A percentile compares a stretch with the other conserved stretches of the same genome.
Conservation (phyloP, 1,140 invertebrate genomes). For the Matsumurasca onukii region DNA sequence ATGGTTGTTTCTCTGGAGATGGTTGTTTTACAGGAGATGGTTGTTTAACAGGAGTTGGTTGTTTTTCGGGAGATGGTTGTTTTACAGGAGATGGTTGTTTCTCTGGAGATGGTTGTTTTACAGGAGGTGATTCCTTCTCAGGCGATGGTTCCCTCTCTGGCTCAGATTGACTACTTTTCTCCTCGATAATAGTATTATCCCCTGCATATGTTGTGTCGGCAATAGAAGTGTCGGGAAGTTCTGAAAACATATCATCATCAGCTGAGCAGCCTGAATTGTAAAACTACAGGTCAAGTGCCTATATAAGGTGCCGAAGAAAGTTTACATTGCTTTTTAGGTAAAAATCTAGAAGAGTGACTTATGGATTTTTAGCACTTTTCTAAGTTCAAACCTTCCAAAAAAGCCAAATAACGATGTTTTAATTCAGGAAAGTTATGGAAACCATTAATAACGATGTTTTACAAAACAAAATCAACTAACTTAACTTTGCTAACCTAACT, state of each 20-base stretch:
- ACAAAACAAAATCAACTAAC: too few relatives aligned
- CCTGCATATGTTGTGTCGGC: not conserved
- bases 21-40: not conserved
- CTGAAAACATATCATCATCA: too few relatives aligned
- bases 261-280: too few relatives aligned
- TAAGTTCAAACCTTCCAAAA: too few relatives aligned
- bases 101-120: not conserved
- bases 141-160: not conserved
- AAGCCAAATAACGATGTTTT: too few relatives aligned
- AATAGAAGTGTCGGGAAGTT: constrained; percentile 11
- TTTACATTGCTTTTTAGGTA: not conserved
- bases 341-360: too few relatives aligned
- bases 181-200: constrained; percentile 1
- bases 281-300: not conserved
- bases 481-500: too few relatives aligned
- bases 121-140: constrained; percentile 18
- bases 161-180: constrained; percentile 20
- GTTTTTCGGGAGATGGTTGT: not conserved
- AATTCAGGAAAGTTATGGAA: too few relatives aligned
- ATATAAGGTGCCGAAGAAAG: not conserved
- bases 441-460: too few relatives aligned
- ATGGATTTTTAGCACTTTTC: too few relatives aligned
- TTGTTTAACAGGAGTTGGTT: constrained; percentile 6
- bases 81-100: constrained; percentile 18
- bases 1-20: constrained; percentile 1